A percentile compares a stretch with the other conserved stretches of the same genome.
phyloP scores from a whole-genome alignment of 1,140 invertebrate species.

The Zaprionus ornatus region DNA sequence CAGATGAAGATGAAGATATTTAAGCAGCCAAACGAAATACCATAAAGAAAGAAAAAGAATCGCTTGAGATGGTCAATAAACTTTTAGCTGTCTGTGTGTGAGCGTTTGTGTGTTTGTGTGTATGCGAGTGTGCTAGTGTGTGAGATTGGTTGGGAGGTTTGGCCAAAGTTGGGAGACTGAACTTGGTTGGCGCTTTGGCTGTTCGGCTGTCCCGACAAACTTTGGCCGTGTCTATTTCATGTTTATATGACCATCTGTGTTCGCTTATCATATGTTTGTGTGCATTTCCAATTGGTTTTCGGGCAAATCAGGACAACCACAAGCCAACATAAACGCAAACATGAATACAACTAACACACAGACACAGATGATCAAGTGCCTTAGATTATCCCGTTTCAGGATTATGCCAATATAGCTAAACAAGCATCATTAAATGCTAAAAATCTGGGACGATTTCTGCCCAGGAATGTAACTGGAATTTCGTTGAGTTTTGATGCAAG shows the following conservation, averaged over 20 bases:
- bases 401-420: constrained; percentile 20
- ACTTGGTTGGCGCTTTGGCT: constrained; percentile 15
- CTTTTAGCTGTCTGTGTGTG: constrained; percentile 9
- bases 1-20: constrained; percentile 39
- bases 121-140: constrained; percentile 3
- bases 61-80: constrained; percentile 50
- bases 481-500: background rate
- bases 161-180: constrained; percentile 13
- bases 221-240: constrained; percentile 35
- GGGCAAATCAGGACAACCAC: constrained; percentile 9
- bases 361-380: background rate
- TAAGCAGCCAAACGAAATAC: constrained; percentile 39
- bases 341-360: background rate
- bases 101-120: too few relatives aligned
- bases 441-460: background rate
- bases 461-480: background rate
- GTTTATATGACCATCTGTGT: constrained; percentile 28
- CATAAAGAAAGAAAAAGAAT: constrained; percentile 20
- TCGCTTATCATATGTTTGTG: constrained; percentile 24
- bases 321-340: constrained; percentile 9
- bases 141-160: constrained; percentile 26
- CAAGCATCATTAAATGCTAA: constrained; percentile 22
- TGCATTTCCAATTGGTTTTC: constrained; percentile 31
- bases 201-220: constrained; percentile 18
- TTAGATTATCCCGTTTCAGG: constrained; percentile 24